Percentiles rank a stretch among this genome's conserved stretches.
Conservation (phyloP, 2,797 vertebrate species). For the Erithacus rubecula region DNA sequence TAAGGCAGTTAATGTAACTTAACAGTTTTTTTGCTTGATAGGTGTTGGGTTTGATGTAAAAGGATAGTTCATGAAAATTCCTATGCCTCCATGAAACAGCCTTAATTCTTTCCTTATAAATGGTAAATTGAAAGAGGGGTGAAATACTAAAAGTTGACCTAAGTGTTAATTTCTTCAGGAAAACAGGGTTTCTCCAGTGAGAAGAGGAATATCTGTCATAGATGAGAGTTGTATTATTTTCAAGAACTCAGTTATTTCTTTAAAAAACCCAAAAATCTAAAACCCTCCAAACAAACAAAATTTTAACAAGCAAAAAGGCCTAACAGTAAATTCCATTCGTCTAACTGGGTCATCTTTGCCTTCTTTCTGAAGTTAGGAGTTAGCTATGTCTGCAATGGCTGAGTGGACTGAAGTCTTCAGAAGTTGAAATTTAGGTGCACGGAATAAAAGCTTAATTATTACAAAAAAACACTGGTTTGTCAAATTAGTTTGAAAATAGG, state of each 20-base stretch:
- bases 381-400: neutral
- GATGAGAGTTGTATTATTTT: slow-evolving; percentile 39
- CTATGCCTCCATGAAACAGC: neutral
- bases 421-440: neutral
- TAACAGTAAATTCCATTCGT: neutral
- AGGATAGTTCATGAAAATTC: neutral
- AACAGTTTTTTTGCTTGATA: neutral
- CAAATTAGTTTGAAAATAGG: neutral
- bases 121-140: slow-evolving; percentile 16
- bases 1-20: neutral
- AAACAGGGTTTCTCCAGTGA: slow-evolving; percentile 35
- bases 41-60: neutral
- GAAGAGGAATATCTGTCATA: slow-evolving; percentile 43
- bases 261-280: neutral
- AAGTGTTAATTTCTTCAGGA: slow-evolving; percentile 58
- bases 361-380: slow-evolving; percentile 1
- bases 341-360: neutral
- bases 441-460: neutral
- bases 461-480: neutral
- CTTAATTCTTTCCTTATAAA: neutral
- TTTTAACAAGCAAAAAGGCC: neutral
- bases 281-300: neutral
- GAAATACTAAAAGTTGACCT: slow-evolving; percentile 36
- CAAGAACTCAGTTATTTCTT: slow-evolving; percentile 41
- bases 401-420: neutral